Conservation (phyloP, 2,888 invertebrate genomes). For the Troides aeacus region DNA sequence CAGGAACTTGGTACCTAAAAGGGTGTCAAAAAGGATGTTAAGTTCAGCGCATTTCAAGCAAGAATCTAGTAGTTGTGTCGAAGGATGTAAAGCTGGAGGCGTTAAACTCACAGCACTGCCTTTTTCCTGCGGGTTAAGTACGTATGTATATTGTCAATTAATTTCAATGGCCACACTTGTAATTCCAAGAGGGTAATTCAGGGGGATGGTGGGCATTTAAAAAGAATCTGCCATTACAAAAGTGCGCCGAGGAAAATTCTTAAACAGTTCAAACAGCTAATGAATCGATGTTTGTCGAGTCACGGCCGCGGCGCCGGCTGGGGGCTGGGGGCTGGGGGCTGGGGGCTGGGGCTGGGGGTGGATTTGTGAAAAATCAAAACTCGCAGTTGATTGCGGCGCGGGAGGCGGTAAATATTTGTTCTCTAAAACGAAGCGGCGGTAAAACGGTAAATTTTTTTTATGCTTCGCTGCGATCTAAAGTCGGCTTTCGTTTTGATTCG, state of each 20-base stretch:
- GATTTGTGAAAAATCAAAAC: conserved; percentile 41
- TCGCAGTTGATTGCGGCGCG: conserved; percentile 40
- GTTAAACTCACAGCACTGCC: no score
- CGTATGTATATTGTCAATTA: no score
- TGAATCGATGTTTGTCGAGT: conserved; percentile 72
- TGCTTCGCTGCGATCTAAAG: not conserved
- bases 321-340: not conserved
- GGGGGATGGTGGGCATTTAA: not conserved
- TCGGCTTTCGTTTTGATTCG: not conserved
- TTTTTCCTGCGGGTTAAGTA: no score
- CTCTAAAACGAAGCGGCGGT: conserved; percentile 5
- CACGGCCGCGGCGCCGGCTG: conserved; percentile 46
- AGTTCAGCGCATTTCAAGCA: no score
- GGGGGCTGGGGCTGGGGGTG: conserved; percentile 29
- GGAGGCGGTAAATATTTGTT: conserved; percentile 20
- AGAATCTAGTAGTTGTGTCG: no score
- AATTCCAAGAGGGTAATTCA: no score
- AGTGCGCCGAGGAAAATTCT: not conserved
- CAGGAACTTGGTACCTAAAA: no score
- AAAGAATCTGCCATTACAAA: not conserved
- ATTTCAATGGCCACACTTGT: no score
- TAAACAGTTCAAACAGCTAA: conserved; percentile 68
- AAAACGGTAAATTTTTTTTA: not conserved
- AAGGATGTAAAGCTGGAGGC: no score
- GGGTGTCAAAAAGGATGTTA: no score